A percentile compares a stretch with the other conserved stretches of the same genome.
phyloP scores from a whole-genome alignment of 2,797 vertebrate species.

The Alauda arvensis region DNA sequence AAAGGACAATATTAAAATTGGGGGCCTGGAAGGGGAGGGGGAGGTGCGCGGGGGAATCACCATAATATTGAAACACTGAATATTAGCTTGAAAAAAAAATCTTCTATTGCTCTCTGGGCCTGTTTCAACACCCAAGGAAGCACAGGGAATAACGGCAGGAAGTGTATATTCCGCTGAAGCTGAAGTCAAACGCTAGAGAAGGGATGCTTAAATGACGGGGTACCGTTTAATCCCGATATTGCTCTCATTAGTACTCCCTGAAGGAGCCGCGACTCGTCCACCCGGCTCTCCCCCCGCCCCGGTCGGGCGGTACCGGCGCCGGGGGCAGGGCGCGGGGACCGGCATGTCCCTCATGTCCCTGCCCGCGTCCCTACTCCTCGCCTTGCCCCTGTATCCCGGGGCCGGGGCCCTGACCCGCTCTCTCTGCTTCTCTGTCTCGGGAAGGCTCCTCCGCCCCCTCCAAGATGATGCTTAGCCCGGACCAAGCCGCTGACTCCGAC shows the following conservation, averaged over 20 bases:
- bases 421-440: conserved; percentile 1
- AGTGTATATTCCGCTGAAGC: background rate
- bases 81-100: background rate
- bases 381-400: background rate
- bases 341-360: background rate
- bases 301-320: background rate
- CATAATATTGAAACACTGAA: background rate
- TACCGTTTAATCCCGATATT: background rate
- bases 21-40: too few species aligned
- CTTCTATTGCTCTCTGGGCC: background rate
- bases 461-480: conserved; percentile 90
- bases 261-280: background rate
- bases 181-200: background rate
- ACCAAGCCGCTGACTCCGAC: conserved; percentile 85
- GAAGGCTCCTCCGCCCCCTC: conserved; percentile 34
- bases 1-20: background rate
- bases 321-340: background rate
- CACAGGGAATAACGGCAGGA: background rate
- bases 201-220: background rate
- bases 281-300: background rate
- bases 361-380: background rate
- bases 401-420: background rate
- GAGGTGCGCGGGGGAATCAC: too few species aligned
- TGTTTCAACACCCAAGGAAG: background rate
- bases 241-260: background rate